Base-by-base conservation (phyloP, 2,113 vertebrate genomes). In the Astatotilapia flaviijosephi region DNA sequence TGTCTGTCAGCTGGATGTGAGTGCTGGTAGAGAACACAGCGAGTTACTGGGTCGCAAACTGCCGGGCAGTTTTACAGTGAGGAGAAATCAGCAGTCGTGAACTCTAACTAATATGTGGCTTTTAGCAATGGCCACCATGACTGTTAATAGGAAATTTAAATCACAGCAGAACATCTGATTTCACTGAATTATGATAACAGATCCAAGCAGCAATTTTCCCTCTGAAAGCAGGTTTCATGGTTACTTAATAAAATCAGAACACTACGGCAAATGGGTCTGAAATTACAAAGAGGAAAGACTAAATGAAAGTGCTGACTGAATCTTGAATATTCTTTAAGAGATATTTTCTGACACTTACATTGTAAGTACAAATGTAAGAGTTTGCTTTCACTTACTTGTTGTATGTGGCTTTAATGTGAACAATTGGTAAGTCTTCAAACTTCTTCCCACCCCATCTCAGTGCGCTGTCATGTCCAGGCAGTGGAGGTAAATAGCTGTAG, bases 371-470 rank as follows among this genome's bases (percentile, higher is more conserved):
- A 31, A 51, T 13, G 7, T 77, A 51, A 51, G 3, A 51, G 60
- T 56, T 42, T n/a, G 11, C 33, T 53, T n/a, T 1, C 13, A 90
- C 98, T 97, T 95, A 99, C 99, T 99, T 99, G 96, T 99, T 99
- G 90, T 98, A 98, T 0, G 98, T 98, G 3, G 99, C 98, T 96
- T 99, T 99, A 82, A 99, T 96, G 91, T 99, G 97, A 49, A 94
- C 94, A 12, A 99, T 95, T 0, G 97, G 97, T 45, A 99, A 95
- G 83, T 99, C 98, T 65, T 99, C 98, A 90, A 97, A 99, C 83
- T 86, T 96, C 91, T 96, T 98, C 4, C 97, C 97, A 45, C 84
- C 97, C 98, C 98, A 99, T 4, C 93, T 93, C 89, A 98, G 94
- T 4, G 96, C 47, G 79, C 94, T 97, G 70, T 97, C 96, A 81